Evolutionary conservation across 1,140 invertebrate species (phyloP), one percentile per base, ranked within the genome.

Genomic region (Aphidius gifuensis): DNA sequence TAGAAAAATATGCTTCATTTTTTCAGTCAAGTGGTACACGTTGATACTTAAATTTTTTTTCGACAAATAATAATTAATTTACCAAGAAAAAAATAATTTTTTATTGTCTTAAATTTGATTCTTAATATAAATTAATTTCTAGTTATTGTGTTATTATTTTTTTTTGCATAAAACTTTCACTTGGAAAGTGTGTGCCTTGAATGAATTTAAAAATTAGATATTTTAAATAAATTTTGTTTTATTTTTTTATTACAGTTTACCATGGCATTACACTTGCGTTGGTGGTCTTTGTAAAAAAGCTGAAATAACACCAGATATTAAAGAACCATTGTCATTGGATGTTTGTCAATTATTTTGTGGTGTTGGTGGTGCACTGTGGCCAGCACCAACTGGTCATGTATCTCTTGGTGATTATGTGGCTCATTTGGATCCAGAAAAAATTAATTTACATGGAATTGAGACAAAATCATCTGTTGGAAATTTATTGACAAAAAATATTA

Each of bases 361-460:
- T 3, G 60, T 74, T n/a, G 66, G 70, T 70, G 87, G 87, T 58
- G 80, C 84, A 3, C 69, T 93, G 3, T 92, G 90, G 90, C 91
- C 91, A 1, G 84, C 80, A 66, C 90, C 90, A 5, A 90, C 86
- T 1, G 87, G 87, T 0, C 74, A 82, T 11, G 71, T 88, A 3
- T 80, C 84, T 11, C 64, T 91, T 2, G 85, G 86, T 5, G 84
- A 81, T 46, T 75, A 78, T 44, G 76, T 90, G 42, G 80, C 83
- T 0, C 85, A 85, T 63, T 71, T 91, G 9, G 85, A 90, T 71
- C 73, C 83, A 0, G 79, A 86, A 16, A 82, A 80, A 40, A 85
- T 89, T 45, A 71, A 75, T 8, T 63, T 86, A 1, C 68, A 74
- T 9, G 76, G 80, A 5, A 57, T 74, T 21, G 74, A 72, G 11